These are phyloP conservation scores for Grammatotria lemairii DNA, from an alignment of 2,113 vertebrate genomes.

Conservation along the genomic window DNA sequence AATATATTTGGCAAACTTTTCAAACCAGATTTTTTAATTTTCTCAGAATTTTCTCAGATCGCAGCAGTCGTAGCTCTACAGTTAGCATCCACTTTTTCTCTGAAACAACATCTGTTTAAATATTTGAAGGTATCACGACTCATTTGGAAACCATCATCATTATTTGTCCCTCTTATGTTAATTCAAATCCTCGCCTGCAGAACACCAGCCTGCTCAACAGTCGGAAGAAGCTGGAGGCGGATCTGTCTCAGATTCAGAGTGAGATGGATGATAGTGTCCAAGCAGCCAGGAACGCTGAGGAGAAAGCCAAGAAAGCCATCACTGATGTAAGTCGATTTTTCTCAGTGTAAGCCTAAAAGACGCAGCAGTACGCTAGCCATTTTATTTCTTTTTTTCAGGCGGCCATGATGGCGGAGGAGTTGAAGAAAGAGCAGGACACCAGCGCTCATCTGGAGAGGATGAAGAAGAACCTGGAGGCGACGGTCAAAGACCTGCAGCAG, in stretches of 20 bases:
- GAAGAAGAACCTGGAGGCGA: slow-evolving; percentile 54
- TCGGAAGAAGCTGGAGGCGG: slow-evolving; percentile 48
- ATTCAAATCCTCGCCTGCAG: not conserved
- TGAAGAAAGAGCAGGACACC: slow-evolving; percentile 54
- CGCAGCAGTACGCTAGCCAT: not conserved
- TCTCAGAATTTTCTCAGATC: not conserved
- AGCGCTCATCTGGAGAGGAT: slow-evolving; percentile 57
- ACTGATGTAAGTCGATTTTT: slow-evolving; percentile 26
- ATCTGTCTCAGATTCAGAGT: slow-evolving; percentile 26
- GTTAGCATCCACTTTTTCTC: not conserved
- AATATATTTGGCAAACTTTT: not conserved
- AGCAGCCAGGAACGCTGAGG: slow-evolving; percentile 70
- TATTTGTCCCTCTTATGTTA: not conserved
- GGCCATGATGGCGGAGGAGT: slow-evolving; percentile 72
- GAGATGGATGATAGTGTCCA: slow-evolving; percentile 49
- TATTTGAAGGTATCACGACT: not conserved
- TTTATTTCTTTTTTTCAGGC: slow-evolving; percentile 37
- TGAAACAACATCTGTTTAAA: not conserved
- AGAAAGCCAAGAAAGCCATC: slow-evolving; percentile 72
- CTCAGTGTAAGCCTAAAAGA: not conserved
- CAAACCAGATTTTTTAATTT: not conserved
- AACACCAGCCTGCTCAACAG: slow-evolving; percentile 59
- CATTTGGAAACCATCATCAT: not conserved
- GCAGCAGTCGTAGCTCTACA: not conserved
- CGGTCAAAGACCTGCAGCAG: slow-evolving; percentile 52